phyloP scores from a whole-genome alignment of 2,797 vertebrate genomes.

The Myotis myotis region DNA sequence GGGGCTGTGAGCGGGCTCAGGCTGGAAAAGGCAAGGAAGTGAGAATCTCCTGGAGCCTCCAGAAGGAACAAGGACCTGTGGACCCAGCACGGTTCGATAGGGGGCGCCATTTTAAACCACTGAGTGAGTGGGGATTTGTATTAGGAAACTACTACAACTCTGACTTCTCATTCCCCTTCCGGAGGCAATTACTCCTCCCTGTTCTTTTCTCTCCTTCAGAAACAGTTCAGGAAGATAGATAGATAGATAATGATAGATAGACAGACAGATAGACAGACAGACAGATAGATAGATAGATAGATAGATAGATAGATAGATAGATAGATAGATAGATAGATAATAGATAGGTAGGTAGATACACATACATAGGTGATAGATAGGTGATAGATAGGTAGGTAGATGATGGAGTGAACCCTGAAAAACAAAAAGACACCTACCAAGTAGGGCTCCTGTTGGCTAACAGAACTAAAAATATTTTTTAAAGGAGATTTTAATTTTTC shows the following conservation, averaged over 20 bases:
- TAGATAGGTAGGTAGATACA: background rate
- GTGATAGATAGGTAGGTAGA: background rate
- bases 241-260: background rate
- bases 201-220: background rate
- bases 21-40: background rate
- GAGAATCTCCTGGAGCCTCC: fast-evolving
- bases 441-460: background rate
- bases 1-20: fast-evolving
- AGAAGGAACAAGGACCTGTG: fast-evolving
- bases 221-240: background rate
- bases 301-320: background rate
- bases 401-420: background rate
- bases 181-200: background rate
- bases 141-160: background rate
- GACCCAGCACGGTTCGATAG: background rate
- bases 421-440: background rate
- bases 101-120: background rate
- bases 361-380: too few species aligned
- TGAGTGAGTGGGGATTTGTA: background rate
- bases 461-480: background rate
- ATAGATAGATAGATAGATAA: background rate
- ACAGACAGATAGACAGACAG: background rate
- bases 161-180: background rate
- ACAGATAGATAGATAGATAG: background rate
- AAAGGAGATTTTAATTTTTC: too few species aligned